These are phyloP conservation scores for Leptodactylus fallax DNA, from an alignment of 2,797 vertebrate genomes.

Conservation along the genomic window DNA sequence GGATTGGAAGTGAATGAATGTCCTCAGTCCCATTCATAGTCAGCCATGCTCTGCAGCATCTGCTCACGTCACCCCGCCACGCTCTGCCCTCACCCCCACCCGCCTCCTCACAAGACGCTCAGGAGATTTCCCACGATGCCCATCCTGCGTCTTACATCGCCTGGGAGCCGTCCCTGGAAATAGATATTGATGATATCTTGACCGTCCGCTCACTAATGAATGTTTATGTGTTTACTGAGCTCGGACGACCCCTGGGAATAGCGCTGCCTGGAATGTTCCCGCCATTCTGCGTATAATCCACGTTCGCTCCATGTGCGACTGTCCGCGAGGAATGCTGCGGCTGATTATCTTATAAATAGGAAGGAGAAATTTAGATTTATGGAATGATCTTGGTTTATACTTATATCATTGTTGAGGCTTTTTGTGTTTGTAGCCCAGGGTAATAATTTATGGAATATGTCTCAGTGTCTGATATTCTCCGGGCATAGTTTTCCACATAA, in stretches of 20 bases:
- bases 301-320: background rate
- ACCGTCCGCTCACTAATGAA: background rate
- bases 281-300: background rate
- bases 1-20: constrained; percentile 21
- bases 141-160: background rate
- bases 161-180: background rate
- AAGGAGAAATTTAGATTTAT: background rate
- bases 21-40: constrained; percentile 29
- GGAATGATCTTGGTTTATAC: background rate
- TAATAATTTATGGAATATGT: background rate
- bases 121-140: constrained; percentile 18
- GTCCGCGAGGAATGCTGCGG: background rate
- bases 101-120: background rate
- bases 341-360: background rate
- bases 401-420: too few species aligned
- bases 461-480: background rate
- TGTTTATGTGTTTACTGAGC: constrained; percentile 6
- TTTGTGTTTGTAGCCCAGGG: too few species aligned
- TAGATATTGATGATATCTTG: constrained; percentile 24
- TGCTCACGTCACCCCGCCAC: background rate
- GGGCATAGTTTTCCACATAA: too few species aligned
- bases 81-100: background rate
- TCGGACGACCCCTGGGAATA: background rate
- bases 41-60: background rate
- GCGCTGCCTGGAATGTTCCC: background rate